Evolutionary conservation across 2,888 invertebrate species (phyloP).

Genomic region (Neelides folsomi): DNA sequence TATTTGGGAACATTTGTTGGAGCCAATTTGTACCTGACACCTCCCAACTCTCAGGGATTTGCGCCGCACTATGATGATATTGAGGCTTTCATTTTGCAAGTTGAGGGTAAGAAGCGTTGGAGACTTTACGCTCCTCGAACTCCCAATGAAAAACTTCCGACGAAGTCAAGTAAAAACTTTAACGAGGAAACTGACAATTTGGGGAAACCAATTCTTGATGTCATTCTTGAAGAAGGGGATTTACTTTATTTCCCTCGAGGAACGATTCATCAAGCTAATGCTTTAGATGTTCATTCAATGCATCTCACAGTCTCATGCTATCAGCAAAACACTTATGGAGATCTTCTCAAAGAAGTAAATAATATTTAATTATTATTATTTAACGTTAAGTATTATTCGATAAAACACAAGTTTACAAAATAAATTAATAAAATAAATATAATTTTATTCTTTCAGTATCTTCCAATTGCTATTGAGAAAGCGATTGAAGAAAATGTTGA

Average conservation of each 20-base stretch:
- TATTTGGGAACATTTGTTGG: conserved; percentile 87
- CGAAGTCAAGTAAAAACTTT: conserved; percentile 70
- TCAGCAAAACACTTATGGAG: conserved; percentile 79
- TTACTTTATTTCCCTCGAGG: conserved; percentile 85
- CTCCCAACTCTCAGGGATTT: conserved; percentile 90
- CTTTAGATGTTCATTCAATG: conserved; percentile 69
- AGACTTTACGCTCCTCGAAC: conserved; percentile 65
- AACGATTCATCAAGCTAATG: conserved; percentile 69
- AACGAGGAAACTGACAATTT: conserved; percentile 50
- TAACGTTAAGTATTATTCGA: neutral
- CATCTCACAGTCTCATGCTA: conserved; percentile 89
- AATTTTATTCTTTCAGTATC: conserved; percentile 38
- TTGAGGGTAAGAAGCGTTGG: conserved; percentile 94
- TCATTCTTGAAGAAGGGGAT: conserved; percentile 70
- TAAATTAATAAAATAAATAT: conserved; percentile 3
- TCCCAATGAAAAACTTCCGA: conserved; percentile 56
- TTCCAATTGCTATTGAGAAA: conserved; percentile 59
- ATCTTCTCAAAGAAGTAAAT: conserved; percentile 62
- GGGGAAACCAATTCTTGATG: conserved; percentile 64
- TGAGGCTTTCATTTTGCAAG: conserved; percentile 90
- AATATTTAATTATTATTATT: neutral
- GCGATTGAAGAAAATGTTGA: conserved; percentile 58
- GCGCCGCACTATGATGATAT: conserved; percentile 99
- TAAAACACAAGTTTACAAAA: too few species aligned
- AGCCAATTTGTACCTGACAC: conserved; percentile 90